Conservation (phyloP, 92 coral and sea anemone species). For the Umimayanthus chanpuru region DNA sequence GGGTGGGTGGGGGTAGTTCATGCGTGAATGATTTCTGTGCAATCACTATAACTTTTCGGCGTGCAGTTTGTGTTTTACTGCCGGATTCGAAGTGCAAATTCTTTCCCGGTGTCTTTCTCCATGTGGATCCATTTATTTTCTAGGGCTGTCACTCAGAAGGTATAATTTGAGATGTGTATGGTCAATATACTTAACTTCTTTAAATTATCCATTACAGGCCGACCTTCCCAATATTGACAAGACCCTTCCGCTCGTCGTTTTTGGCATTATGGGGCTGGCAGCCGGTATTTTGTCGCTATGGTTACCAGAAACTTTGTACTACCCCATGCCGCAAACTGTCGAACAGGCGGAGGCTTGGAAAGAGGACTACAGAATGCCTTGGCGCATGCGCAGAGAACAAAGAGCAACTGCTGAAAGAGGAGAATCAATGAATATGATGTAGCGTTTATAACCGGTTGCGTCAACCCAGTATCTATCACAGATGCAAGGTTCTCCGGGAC, state of each 20-base stretch:
- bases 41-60: no score
- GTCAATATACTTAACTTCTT: no score
- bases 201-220: slow-evolving; percentile 39
- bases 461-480: no score
- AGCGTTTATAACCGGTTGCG: background rate
- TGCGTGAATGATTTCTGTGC: no score
- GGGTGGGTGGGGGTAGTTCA: no score
- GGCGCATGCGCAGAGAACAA: slow-evolving; percentile 41
- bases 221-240: slow-evolving; percentile 61
- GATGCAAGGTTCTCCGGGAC: background rate
- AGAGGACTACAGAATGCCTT: slow-evolving; percentile 63
- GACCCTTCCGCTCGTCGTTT: slow-evolving; percentile 67
- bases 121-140: no score
- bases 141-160: no score
- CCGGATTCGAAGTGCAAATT: no score
- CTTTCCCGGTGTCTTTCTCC: no score
- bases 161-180: no score
- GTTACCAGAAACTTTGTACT: slow-evolving; percentile 70
- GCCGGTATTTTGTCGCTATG: slow-evolving; percentile 70
- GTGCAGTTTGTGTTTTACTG: no score
- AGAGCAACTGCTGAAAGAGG: background rate
- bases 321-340: slow-evolving; percentile 77
- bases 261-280: slow-evolving; percentile 59
- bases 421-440: slow-evolving; percentile 26
- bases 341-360: slow-evolving; percentile 72